Base-by-base conservation (phyloP, 2,797 vertebrate species). In the Gastrophryne carolinensis region DNA sequence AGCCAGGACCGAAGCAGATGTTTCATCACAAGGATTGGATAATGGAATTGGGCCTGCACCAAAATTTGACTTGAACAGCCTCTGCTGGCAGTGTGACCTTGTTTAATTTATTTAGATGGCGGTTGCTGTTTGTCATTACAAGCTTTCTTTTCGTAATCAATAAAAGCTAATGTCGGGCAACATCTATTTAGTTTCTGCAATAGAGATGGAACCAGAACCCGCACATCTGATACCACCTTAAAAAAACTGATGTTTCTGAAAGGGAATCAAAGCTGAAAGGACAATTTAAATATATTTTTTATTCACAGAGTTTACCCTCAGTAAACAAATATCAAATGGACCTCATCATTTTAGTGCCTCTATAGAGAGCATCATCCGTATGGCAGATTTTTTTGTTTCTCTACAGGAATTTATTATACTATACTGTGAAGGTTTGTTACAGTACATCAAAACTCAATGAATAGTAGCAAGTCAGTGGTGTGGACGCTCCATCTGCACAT, bases 11-110 rank as follows among this genome's bases (percentile, higher is more conserved):
- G 23, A 7, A 72, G 58, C 67, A 78, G 75, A 78, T 78, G 75
- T 78, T 78, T 56, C 64, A 72, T 78, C 75, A 72, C 60, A 78
- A 65, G 75, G n/a, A 39, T 71, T 49, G 52, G 75, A 78, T 65
- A 78, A 78, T 78, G 47, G 75, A 78, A 54, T 78, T 78, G 75
- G 75, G 58, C 37, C 47, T 32, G 50, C 52, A 78, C 60, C 67
- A 78, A 57, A 44, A 39, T 72, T 7, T 56, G 57, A 57, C 74
- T 70, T 37, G 29, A 77, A 27, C 23, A 34, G 37, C n/a, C 11
- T 15, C 57, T 12, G 65, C 35, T 65, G 30, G 30, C 52, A 53
- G 58, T 65, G 62, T 78, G 75, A 78, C 67, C 67, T 64, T 72
- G 68, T 47, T 71, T 50, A 71, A 47, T 71, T 35, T 57, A 54